Conservation (phyloP, 2,888 invertebrate genomes). For the Apamea crenata region DNA sequence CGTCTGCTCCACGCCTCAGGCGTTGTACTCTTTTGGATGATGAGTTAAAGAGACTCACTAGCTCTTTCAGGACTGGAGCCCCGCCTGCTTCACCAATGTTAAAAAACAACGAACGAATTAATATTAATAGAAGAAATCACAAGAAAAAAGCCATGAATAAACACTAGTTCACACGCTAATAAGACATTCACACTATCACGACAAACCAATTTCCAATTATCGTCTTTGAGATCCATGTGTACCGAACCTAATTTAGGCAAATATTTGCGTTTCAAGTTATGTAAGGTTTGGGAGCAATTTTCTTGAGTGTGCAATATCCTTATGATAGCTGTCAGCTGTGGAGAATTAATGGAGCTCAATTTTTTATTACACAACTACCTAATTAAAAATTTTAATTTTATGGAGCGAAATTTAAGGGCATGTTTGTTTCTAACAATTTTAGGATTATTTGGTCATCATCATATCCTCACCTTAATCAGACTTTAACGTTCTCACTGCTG, state of each 20-base stretch:
- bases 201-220: conserved; percentile 16
- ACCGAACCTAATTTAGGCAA: conserved; percentile 10
- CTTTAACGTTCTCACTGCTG: no score
- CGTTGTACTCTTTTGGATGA: no score
- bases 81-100: neutral
- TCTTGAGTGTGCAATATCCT: neutral
- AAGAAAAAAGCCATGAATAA: neutral
- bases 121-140: neutral
- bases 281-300: conserved; percentile 9
- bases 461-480: no score
- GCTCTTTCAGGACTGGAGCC: no score
- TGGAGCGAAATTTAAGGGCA: neutral
- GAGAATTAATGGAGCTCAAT: conserved; percentile 9
- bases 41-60: no score
- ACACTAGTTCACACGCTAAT: neutral
- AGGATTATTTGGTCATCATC: neutral
- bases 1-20: no score
- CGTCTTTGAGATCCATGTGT: conserved; percentile 11
- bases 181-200: conserved; percentile 3
- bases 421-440: neutral
- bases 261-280: conserved; percentile 9
- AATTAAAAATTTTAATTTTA: conserved; percentile 19
- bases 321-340: neutral
- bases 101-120: no score
- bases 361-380: neutral